Evolutionary conservation across 2,113 vertebrate genomes (phyloP).

Genomic region (Peucedramus taeniatus): DNA sequence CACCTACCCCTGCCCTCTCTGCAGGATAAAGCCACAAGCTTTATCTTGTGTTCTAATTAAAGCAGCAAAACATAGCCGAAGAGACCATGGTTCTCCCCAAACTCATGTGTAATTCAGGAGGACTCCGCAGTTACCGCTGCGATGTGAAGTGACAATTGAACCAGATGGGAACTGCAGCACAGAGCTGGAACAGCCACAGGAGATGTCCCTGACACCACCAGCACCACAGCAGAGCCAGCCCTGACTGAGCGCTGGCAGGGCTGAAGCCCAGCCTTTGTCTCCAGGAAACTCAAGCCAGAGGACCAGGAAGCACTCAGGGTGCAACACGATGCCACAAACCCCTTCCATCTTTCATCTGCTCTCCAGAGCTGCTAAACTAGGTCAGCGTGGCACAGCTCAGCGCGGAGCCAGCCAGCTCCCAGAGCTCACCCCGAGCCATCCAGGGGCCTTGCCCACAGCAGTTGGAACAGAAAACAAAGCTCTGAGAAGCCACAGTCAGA

Average conservation of each 20-base stretch:
- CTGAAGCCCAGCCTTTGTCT: not conserved
- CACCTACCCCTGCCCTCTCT: not conserved
- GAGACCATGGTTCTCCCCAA: not conserved
- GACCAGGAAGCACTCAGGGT: not conserved
- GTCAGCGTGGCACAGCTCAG: not conserved
- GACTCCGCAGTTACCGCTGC: not conserved
- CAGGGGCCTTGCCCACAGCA: not conserved
- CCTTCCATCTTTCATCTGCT: not conserved
- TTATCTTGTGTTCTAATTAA: not conserved
- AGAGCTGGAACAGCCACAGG: not conserved
- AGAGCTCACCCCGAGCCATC: not conserved
- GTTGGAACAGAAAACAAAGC: not conserved
- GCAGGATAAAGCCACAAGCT: not conserved
- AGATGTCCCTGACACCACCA: accelerated
- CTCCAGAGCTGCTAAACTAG: not conserved
- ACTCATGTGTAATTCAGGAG: not conserved
- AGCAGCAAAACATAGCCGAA: not conserved
- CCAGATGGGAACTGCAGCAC: not conserved
- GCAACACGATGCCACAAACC: not conserved
- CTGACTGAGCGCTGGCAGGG: accelerated
- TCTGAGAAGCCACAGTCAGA: not conserved
- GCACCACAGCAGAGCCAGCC: accelerated
- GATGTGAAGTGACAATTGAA: not conserved
- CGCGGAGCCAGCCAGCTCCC: accelerated
- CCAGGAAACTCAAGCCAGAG: not conserved